phyloP scores from a whole-genome alignment of 2,113 vertebrate species.

The Pelodiscus sinensis region DNA sequence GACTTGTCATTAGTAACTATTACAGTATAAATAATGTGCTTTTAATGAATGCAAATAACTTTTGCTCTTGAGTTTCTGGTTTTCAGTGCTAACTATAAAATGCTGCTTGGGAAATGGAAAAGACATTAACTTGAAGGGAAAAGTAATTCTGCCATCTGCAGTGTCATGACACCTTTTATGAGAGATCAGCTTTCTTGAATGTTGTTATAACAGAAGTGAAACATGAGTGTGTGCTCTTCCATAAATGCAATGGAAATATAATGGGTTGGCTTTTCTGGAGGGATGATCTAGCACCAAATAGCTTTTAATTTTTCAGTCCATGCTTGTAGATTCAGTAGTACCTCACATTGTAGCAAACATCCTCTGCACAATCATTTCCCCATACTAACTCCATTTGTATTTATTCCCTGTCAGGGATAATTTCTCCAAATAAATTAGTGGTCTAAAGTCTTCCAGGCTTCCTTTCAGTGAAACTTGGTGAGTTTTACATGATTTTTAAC shows the following conservation, averaged over 20 bases:
- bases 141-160: not conserved
- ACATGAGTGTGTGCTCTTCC: slow-evolving; percentile 8
- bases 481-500: not conserved
- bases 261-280: not conserved
- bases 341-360: not conserved
- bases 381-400: not conserved
- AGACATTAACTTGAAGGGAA: not conserved
- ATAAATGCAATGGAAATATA: slow-evolving; percentile 32
- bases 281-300: not conserved
- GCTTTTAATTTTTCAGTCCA: not conserved
- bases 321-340: not conserved
- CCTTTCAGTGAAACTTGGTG: not conserved
- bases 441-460: not conserved
- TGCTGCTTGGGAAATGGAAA: not conserved
- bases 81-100: not conserved
- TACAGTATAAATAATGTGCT: not conserved
- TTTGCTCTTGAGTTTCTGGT: not conserved
- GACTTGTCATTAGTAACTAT: not conserved
- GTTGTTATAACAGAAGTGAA: slow-evolving; percentile 25
- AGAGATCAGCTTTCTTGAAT: not conserved
- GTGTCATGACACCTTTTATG: not conserved
- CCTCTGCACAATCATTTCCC: not conserved
- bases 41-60: not conserved
- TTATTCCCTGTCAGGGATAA: not conserved
- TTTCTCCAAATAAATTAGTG: not conserved